Conservation (phyloP, 2,888 invertebrate genomes). For the Stenichneumon culpator region DNA sequence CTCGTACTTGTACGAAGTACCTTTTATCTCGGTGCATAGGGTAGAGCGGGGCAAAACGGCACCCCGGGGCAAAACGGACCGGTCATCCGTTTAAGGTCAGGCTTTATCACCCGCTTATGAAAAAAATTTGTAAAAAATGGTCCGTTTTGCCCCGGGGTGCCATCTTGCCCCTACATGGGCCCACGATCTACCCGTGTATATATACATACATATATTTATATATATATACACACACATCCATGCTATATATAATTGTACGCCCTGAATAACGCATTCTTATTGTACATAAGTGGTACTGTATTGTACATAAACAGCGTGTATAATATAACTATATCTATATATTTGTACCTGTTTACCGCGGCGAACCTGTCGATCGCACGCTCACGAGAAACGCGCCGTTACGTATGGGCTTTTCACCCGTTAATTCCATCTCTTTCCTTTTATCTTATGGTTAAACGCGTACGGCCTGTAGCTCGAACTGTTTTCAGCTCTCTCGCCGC, state of each 20-base stretch:
- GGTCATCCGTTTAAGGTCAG: too few relatives aligned
- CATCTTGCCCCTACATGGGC: background rate
- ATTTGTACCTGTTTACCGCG: slow-evolving; percentile 51
- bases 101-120: too few relatives aligned
- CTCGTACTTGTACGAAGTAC: slow-evolving; percentile 5
- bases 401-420: slow-evolving; percentile 54
- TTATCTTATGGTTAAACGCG: slow-evolving; percentile 37
- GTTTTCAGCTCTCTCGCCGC: slow-evolving; percentile 61
- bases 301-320: background rate
- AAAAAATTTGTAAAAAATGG: too few relatives aligned
- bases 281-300: slow-evolving; percentile 6
- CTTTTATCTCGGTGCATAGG: slow-evolving; percentile 2
- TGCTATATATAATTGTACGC: slow-evolving; percentile 4
- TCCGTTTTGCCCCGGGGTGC: too few relatives aligned
- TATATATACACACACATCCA: background rate
- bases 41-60: too few relatives aligned
- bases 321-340: slow-evolving; percentile 29
- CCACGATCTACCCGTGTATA: background rate
- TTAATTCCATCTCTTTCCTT: slow-evolving; percentile 38
- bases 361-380: slow-evolving; percentile 72
- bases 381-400: slow-evolving; percentile 59
- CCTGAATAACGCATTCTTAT: slow-evolving; percentile 21
- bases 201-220: background rate
- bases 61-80: too few relatives aligned
- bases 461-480: slow-evolving; percentile 66